These are phyloP conservation scores for Lycaon pictus DNA, from an alignment of 2,113 vertebrate species.

Conservation along the genomic window DNA sequence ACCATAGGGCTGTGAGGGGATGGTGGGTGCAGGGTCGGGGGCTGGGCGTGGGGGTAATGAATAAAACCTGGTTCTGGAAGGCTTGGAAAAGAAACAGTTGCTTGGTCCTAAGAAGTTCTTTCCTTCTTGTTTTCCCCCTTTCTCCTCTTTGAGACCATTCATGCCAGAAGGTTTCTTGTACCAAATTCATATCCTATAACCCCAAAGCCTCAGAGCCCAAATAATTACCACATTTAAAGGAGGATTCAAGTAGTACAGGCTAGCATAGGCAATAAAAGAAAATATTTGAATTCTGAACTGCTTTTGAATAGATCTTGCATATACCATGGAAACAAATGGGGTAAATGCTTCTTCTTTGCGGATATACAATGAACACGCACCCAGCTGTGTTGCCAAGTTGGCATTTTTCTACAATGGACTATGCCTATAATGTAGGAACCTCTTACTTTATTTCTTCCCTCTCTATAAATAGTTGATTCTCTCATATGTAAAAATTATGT, in stretches of 20 bases:
- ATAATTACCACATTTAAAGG: neutral
- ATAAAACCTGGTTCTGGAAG: neutral
- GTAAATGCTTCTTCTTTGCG: neutral
- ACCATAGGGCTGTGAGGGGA: neutral
- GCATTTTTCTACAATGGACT: neutral
- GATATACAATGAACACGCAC: neutral
- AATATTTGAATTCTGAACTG: neutral
- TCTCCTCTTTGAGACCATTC: constrained; percentile 22
- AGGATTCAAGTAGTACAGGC: neutral
- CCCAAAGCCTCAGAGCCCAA: neutral
- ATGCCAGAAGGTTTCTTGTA: neutral
- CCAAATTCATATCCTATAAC: neutral
- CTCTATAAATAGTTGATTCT: neutral
- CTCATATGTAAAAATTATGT: constrained; percentile 57
- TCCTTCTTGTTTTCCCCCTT: neutral
- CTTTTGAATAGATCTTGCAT: neutral
- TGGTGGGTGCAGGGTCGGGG: neutral
- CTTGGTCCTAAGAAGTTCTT: constrained; percentile 1
- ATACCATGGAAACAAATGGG: neutral
- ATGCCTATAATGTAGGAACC: neutral
- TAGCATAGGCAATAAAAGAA: neutral
- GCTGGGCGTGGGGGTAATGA: neutral
- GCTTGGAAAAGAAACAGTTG: constrained; percentile 14
- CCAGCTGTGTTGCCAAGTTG: neutral
- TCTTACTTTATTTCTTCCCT: constrained; percentile 50